Conservation (phyloP, 2,797 vertebrate genomes). For the Crypturellus tataupa region DNA sequence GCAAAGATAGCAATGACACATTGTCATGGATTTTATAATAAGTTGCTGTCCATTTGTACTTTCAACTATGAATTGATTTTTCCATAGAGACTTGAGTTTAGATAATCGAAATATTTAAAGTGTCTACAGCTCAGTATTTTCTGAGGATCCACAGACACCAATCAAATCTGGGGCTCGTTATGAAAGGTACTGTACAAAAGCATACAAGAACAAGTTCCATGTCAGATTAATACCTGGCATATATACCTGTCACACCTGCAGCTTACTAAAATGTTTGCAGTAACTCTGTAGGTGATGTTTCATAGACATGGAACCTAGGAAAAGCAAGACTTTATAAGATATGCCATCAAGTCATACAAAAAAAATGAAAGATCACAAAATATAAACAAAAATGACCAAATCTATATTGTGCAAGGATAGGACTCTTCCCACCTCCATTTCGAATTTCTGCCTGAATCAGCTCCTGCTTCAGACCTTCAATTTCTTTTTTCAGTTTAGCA, state of each 20-base stretch:
- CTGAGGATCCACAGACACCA: background rate
- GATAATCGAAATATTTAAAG: background rate
- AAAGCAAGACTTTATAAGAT: slow-evolving; percentile 8
- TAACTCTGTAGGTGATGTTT: background rate
- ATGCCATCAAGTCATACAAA: background rate
- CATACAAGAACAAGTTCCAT: background rate
- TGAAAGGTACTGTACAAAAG: background rate
- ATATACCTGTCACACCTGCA: background rate
- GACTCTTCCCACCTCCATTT: slow-evolving; percentile 86
- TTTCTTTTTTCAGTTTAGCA: slow-evolving; percentile 94
- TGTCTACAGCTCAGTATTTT: background rate
- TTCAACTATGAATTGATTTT: background rate
- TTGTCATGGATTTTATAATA: background rate
- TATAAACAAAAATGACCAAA: background rate
- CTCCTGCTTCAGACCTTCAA: slow-evolving; percentile 92
- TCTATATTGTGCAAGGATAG: background rate
- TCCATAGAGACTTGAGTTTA: background rate
- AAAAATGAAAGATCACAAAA: background rate
- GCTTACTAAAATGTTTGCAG: background rate
- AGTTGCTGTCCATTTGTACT: background rate
- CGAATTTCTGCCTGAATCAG: slow-evolving; percentile 92
- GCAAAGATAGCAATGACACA: background rate
- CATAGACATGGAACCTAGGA: background rate
- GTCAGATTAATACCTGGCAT: background rate
- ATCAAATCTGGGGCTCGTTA: background rate